These are phyloP conservation scores for Blennius ocellaris DNA, from an alignment of 2,113 vertebrate genomes.

Conservation along the genomic window DNA sequence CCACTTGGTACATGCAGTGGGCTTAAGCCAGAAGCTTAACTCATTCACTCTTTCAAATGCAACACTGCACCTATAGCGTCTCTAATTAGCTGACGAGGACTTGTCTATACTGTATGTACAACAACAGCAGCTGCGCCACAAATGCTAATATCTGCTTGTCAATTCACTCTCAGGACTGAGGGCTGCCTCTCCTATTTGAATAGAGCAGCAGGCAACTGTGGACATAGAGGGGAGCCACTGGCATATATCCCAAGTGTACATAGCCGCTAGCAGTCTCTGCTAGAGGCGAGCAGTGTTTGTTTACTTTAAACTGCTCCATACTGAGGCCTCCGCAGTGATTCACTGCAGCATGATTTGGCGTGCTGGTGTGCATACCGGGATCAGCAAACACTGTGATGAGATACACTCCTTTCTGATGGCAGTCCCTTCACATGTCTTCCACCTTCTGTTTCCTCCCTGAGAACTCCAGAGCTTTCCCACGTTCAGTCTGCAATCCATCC, in stretches of 20 bases:
- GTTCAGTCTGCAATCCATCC: constrained; percentile 13
- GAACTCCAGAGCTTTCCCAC: constrained; percentile 24
- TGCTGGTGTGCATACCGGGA: constrained; percentile 46
- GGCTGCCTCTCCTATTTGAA: constrained; percentile 44
- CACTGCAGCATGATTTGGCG: constrained; percentile 49
- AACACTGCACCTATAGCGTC: background rate
- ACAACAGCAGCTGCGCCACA: constrained; percentile 23
- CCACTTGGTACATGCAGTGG: constrained; percentile 36
- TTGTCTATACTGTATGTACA: constrained; percentile 9
- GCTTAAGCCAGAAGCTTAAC: constrained; percentile 53
- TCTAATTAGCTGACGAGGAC: background rate
- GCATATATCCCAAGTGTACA: constrained; percentile 49
- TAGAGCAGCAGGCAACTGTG: constrained; percentile 56
- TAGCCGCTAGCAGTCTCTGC: constrained; percentile 61
- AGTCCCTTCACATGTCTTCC: constrained; percentile 39
- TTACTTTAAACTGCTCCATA: constrained; percentile 62
- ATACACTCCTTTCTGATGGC: constrained; percentile 53
- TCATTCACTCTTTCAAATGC: constrained; percentile 11
- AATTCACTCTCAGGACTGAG: constrained; percentile 10
- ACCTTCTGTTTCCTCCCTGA: constrained; percentile 31
- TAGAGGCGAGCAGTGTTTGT: constrained; percentile 66
- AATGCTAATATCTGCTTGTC: constrained; percentile 43
- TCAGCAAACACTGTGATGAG: constrained; percentile 56
- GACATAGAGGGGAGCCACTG: constrained; percentile 37
- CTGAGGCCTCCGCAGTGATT: constrained; percentile 51